Percentiles rank a stretch among this genome's conserved stretches.
phyloP scores from a whole-genome alignment of 2,113 vertebrate genomes.

The Lycaon pictus region DNA sequence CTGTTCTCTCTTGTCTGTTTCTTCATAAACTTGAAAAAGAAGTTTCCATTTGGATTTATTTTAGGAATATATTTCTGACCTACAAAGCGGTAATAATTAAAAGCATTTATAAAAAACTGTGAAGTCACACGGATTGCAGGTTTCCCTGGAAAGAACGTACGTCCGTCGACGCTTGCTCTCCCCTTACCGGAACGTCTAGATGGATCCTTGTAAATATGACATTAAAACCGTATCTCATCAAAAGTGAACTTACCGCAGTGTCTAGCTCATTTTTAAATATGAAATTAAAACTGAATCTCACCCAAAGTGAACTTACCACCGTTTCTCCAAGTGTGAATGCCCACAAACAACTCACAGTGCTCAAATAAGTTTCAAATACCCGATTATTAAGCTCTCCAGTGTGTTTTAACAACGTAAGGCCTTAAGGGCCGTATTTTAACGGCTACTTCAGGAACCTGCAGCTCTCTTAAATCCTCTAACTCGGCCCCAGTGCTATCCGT shows the following conservation, averaged over 20 bases:
- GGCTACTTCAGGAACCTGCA: not conserved
- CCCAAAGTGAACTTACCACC: not conserved
- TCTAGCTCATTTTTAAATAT: not conserved
- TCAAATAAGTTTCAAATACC: not conserved
- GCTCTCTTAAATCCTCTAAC: conserved; percentile 20
- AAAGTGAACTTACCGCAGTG: not conserved
- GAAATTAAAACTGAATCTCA: not conserved
- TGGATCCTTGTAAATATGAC: not conserved
- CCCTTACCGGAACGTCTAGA: not conserved
- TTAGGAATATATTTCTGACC: not conserved
- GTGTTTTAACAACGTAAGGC: not conserved
- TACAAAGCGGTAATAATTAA: not conserved
- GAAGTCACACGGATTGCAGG: not conserved
- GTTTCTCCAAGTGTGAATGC: not conserved
- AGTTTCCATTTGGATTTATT: not conserved
- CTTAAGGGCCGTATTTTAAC: not conserved
- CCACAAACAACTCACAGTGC: not conserved
- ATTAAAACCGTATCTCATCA: not conserved
- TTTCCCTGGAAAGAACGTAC: conserved; percentile 6
- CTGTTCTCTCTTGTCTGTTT: not conserved
- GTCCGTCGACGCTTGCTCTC: conserved; percentile 14
- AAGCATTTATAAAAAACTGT: not conserved
- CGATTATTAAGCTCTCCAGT: not conserved
- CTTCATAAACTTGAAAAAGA: not conserved
- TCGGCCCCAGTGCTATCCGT: not conserved